Evolutionary conservation across 2,113 vertebrate genomes (phyloP), one percentile per base, ranked within the genome.

Genomic region (Cettia cetti): DNA sequence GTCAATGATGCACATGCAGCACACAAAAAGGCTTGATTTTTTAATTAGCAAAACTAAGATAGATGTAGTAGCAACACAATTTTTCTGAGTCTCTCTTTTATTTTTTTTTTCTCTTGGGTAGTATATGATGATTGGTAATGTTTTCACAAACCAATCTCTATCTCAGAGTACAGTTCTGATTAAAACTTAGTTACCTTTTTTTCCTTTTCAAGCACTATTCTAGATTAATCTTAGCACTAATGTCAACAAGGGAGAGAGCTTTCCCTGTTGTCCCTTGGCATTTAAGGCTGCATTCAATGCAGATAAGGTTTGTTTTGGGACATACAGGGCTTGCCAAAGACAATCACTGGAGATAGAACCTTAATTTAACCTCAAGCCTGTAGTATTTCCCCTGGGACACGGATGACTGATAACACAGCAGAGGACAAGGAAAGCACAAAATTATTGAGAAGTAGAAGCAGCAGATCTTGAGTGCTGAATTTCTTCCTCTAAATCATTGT

Each of bases 311-410:
- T 97, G 93, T 96, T 96, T 97, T 94, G 93, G 89, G 95, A 95
- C 1, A 8, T 66, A 92, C 49, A 95, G 76, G 60, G 72, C 90
- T 97, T 97, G 91, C 92, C 91, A 97, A 94, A 97, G 95, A 97
- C 96, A 94, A 97, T 98, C 96, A 90, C 95, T 93, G 53, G 92
- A 94, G 95, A 96, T 87, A 96, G 94, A 91, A 95, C 94, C 97
- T 97, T 98, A 98, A 98, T 97, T 98, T 97, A 98, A 97, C 97
- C 96, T 96, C 94, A 78, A 92, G 92, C 84, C 95, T 95, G 91
- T 77, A 96, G 90, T 95, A 95, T 96, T 97, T 98, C 97, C 97
- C 95, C 63, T 66, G 94, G 83, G 97, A 95, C 47, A 45, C 0
- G 23, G 92, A 97, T 97, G 96, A 97, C 97, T 96, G 97, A 97